Base-by-base conservation (phyloP, 2,113 vertebrate genomes). In the Hemichromis elongatus region DNA sequence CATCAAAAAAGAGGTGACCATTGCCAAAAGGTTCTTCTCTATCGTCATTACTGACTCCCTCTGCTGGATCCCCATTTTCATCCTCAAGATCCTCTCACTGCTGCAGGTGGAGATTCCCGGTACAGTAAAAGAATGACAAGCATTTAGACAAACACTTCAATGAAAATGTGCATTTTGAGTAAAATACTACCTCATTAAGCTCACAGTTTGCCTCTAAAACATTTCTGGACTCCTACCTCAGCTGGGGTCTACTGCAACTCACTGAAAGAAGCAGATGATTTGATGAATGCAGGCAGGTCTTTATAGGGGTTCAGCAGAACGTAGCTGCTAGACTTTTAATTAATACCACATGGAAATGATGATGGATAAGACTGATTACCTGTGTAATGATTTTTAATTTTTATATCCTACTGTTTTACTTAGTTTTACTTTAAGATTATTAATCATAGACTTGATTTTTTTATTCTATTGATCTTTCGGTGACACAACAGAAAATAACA, bases 1-100 rank as follows among this genome's bases (percentile, higher is more conserved):
- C 90, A 97, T 99, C 85, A 99, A 97, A 91, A 98, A 98, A 79
- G 98, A 99, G 90, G 96, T 99, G 93, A 96, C 96, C 37, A 97
- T 99, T 42, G 98, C 98, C 89, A 99, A 99, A 84, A 95, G 98
- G 4, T 99, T 99, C 95, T 99, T 99, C 96, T 99, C 98, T 80
- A 99, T 99, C 63, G 98, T 99, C 59, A 98, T 99, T 85, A 99
- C 98, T 0, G 97, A 99, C 83, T 98, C 98, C 0, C 94, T 99
- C 1, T 99, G 98, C 94, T 99, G 98, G 98, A 98, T 99, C 87
- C 98, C 98, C 26, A 98, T 99, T 88, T 99, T 99, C 93, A 93
- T 99, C 94, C 96, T 99, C 87, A 99, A 99, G 95, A 97, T 99
- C 81, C 96, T 99, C 89, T 99, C 98, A 35, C 94, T 99, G 87